These are phyloP conservation scores for Gonocerus acuteangulatus DNA, from an alignment of 2,888 invertebrate genomes.

Conservation along the genomic window DNA sequence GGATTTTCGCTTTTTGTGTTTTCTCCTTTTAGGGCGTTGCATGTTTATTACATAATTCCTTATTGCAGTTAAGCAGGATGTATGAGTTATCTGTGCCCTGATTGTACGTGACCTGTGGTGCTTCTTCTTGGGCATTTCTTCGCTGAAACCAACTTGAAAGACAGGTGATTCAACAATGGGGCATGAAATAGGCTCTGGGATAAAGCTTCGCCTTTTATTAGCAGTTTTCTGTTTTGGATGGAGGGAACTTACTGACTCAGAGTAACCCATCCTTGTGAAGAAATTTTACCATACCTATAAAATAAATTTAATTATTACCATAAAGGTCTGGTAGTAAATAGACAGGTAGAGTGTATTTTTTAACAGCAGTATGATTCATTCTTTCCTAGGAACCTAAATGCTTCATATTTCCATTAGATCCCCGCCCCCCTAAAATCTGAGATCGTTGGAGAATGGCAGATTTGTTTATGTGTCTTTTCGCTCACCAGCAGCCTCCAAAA, in stretches of 20 bases:
- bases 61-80: constrained; percentile 8
- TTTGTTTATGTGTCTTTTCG: no score
- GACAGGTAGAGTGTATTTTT: no score
- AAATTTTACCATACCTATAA: no score
- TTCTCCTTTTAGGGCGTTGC: neutral
- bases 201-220: constrained; percentile 2
- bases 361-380: no score
- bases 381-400: no score
- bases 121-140: neutral
- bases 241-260: neutral
- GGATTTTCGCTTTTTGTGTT: neutral
- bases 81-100: constrained; percentile 6
- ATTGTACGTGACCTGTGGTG: neutral
- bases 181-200: constrained; percentile 5
- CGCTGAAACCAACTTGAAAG: neutral
- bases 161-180: neutral
- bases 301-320: no score
- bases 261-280: neutral
- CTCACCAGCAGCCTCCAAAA: no score
- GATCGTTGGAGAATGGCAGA: no score
- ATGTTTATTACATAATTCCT: constrained; percentile 1
- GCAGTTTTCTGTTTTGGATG: neutral
- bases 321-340: no score
- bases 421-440: no score
- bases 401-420: no score